These are phyloP conservation scores for Zaprionus davidi DNA, from an alignment of 1,140 invertebrate genomes.

Conservation along the genomic window DNA sequence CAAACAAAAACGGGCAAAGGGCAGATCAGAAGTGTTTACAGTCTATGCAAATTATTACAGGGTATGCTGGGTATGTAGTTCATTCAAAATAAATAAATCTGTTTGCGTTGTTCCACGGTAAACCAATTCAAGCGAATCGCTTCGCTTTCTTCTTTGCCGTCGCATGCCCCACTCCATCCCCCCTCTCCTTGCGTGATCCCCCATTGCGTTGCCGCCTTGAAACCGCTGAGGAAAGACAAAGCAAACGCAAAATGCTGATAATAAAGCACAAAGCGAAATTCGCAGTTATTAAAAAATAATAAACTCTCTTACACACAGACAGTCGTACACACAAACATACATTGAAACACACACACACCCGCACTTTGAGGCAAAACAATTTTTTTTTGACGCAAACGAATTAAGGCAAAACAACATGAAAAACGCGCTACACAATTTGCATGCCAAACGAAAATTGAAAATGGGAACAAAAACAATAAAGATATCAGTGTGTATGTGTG, in stretches of 20 bases:
- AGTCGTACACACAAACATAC: conserved; percentile 4
- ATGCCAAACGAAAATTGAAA: conserved; percentile 54
- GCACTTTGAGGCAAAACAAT: conserved; percentile 12
- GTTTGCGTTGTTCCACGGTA: conserved; percentile 48
- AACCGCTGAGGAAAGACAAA: conserved; percentile 29
- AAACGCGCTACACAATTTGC: conserved; percentile 59
- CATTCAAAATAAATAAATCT: conserved; percentile 58
- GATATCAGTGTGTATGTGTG: neutral
- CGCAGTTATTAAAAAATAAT: conserved; percentile 74
- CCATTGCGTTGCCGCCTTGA: neutral
- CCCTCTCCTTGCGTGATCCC: neutral
- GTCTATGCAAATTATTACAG: neutral
- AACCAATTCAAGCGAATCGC: conserved; percentile 74
- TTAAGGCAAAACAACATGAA: conserved; percentile 39
- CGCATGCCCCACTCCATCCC: neutral
- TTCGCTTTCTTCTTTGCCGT: conserved; percentile 56
- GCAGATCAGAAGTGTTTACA: neutral
- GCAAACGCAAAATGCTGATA: conserved; percentile 68
- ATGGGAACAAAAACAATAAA: conserved; percentile 50
- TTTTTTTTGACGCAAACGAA: conserved; percentile 47
- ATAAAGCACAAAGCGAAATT: conserved; percentile 63
- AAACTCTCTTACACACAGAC: conserved; percentile 39
- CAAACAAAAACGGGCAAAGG: neutral
- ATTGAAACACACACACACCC: conserved; percentile 13
- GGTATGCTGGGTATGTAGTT: conserved; percentile 49